Base-by-base conservation (phyloP, 2,888 invertebrate species). In the Athalia rosae region DNA sequence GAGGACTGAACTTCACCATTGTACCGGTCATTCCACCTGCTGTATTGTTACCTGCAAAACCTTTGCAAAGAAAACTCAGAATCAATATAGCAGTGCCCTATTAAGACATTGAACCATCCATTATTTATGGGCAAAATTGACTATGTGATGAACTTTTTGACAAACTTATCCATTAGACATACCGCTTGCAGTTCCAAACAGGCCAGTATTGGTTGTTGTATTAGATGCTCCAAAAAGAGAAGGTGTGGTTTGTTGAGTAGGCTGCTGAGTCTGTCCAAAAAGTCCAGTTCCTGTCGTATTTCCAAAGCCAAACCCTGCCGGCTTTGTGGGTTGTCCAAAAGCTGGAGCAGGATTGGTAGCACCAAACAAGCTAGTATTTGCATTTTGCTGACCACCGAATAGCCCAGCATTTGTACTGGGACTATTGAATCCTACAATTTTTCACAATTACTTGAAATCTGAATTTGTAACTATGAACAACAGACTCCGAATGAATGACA, bases 1-100 rank as follows among this genome's bases (percentile, higher is more conserved):
- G 94, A 0, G 97, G 95, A 82, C 93, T 94, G 90, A 98, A 99
- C 89, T 99, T 98, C 0, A 96, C 92, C 0, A 94, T 94, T 0
- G 97, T 96, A 2, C 97, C 97, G 0, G 92, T 88, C 11, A 92
- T 91, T 0, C 89, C 87, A 8, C 90, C 90, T 50, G 91, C 89
- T 47, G 83, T 81, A 11, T 82, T 79, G 45, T 80, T 87, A 53
- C 85, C 83, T 67, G 81, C 83, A 80, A 89, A 89, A 47, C 87
- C 89, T 87, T 61, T 45, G 76, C 67, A 78, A 8, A 11, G 15
- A 71, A 71, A 58, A n/a, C n/a, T 7, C 28, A 53, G 0, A 11
- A 77, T 61, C 66, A 47, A 47, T 41, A 45, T 9, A 41, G 5
- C 8, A 41, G 8, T 0, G 4, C 59, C 59, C 53, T 13, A 58